Evolutionary conservation across 2,113 vertebrate genomes (phyloP), one percentile per base, ranked within the genome.

Genomic region (Rhinoderma darwinii): DNA sequence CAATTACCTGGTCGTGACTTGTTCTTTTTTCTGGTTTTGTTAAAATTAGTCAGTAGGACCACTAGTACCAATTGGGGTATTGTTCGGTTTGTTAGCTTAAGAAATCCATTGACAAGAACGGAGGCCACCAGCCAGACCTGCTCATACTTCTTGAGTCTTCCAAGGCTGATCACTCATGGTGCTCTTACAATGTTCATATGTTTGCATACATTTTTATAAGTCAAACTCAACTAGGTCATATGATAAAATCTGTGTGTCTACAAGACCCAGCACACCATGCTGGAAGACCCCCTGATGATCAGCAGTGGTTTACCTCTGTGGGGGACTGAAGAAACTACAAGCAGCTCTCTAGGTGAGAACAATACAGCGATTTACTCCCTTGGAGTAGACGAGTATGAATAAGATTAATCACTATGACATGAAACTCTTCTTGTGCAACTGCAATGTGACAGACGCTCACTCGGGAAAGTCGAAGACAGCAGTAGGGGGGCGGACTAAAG

Each of bases 361-460:
- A 78, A 54, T 56, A 30, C 7, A 20, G 25, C 11, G 41, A 14
- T 39, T 63, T 44, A 63, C 56, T 63, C 25, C 79, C 79, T 44
- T 30, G 37, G 32, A 44, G 51, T 41, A 59, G 56, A 41, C 0
- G 41, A 10, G 17, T 30, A 44, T n/a, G 37, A 81, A 81, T 20
- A 63, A 81, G 78, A 81, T 81, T 63, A 81, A 63, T 81, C 54
- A 63, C 78, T 41, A 63, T 43, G 56, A 22, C 78, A 81, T 41
- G n/a, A 43, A 63, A 5, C n/a, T 56, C 78, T 43, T 18, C 78
- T 61, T 81, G 54, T 80, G 78, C 51, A 6, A 61, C 51, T 15
- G 32, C 25, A n/a, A 41, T 35, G 37, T 63, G 78, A 43, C 37
- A 63, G 54, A 43, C 14, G 18, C 22, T 63, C 56, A 41, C 32